Evolutionary conservation across 2,113 vertebrate species (phyloP), one percentile per base, ranked within the genome.

Genomic region (Pristiophorus japonicus): DNA sequence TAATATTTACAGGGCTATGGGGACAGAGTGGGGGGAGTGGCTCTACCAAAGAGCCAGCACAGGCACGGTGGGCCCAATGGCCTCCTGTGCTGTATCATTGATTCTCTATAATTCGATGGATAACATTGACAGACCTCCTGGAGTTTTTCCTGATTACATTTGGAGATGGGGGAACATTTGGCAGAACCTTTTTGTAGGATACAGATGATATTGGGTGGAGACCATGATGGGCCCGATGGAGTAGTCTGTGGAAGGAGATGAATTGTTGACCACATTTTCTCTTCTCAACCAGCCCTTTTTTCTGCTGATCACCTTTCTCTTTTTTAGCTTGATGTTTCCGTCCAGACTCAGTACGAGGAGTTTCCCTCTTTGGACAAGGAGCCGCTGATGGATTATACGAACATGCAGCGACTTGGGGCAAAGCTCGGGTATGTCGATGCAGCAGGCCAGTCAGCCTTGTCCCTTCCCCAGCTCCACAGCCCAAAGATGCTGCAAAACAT

Each of bases 371-470:
- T 99, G 96, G 99, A 99, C 96, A 99, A 97, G 0, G 98, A 99
- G 30, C 97, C 98, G 0, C 85, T 98, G 96, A 97, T 98, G 98
- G 98, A 99, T 97, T 99, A 98, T 97, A 99, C 96, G 97, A 98
- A 98, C 84, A 98, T 99, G 98, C 98, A 99, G 97, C 97, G 99
- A 51, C 98, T 99, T 4, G 99, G 98, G 16, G 98, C 99, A 95
- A 99, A 99, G 91, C 97, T 99, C 34, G 98, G 99, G 99, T 99
- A 97, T 96, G 98, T 96, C 88, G 11, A 45, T 47, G 22, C 95
- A 55, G 22, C 20, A 45, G 30, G 18, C 14, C 16, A 12, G 55
- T 38, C 62, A 70, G 38, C 88, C 42, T 11, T 55, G 24, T 59
- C 70, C 45, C 16, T 22, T 59, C 90, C 8, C 27, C 7, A 18